A percentile compares a stretch with the other conserved stretches of the same genome.
Evolutionary conservation across 2,888 invertebrate genomes (phyloP).

Genomic region (Tiliacea aurago): DNA sequence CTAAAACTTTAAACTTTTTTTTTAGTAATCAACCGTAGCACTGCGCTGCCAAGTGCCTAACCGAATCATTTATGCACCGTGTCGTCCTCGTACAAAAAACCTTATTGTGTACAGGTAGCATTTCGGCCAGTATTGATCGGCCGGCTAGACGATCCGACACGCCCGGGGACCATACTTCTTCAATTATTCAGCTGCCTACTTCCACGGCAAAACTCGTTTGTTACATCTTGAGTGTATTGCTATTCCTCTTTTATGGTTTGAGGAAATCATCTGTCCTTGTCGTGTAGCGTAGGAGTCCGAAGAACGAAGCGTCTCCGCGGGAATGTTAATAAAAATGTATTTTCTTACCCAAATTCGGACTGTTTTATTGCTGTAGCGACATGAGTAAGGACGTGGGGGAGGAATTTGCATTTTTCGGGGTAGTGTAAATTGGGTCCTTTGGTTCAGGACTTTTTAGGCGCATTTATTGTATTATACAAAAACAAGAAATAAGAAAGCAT

Average conservation of each 20-base stretch:
- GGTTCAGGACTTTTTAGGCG: background rate
- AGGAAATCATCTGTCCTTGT: slow-evolving; percentile 71
- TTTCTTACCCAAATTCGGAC: slow-evolving; percentile 61
- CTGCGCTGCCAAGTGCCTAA: background rate
- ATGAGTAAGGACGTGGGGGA: slow-evolving; percentile 49
- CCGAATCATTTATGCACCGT: slow-evolving; percentile 29
- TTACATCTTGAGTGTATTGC: slow-evolving; percentile 78
- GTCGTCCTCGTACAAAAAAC: slow-evolving; percentile 21
- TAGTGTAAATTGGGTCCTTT: slow-evolving; percentile 3
- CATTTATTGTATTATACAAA: background rate
- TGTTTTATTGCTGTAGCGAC: slow-evolving; percentile 64
- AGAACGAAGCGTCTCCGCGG: slow-evolving; percentile 59
- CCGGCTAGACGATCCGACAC: slow-evolving; percentile 78
- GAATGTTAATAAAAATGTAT: slow-evolving; percentile 71
- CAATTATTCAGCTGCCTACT: slow-evolving; percentile 84
- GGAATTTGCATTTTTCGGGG: slow-evolving; percentile 45
- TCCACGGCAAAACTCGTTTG: slow-evolving; percentile 71
- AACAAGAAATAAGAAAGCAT: no score
- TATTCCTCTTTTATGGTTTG: slow-evolving; percentile 75
- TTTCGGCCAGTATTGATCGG: slow-evolving; percentile 76
- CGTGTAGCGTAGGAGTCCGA: slow-evolving; percentile 55
- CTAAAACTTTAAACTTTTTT: background rate
- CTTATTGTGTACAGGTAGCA: slow-evolving; percentile 52
- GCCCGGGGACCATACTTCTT: slow-evolving; percentile 79
- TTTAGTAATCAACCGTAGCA: background rate